Evolutionary conservation across 2,797 vertebrate genomes (phyloP).

Genomic region (Pogoniulus pusillus): DNA sequence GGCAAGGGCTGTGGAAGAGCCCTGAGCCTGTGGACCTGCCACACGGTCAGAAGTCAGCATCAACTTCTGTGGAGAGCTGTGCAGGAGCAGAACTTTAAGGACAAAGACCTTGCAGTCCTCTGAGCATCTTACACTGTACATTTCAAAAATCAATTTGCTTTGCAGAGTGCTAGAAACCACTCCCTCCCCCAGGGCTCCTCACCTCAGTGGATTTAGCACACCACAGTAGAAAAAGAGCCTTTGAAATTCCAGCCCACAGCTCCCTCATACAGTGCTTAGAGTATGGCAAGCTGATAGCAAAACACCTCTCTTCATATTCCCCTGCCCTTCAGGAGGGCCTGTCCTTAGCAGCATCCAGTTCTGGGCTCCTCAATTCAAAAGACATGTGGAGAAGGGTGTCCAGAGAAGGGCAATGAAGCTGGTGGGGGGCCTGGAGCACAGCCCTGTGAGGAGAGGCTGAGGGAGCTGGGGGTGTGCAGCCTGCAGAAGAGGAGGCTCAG

Average conservation of each 20-base stretch:
- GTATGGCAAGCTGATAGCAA: neutral
- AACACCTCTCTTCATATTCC: neutral
- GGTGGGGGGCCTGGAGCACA: too few species aligned
- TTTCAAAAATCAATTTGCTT: neutral
- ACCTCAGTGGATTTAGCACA: neutral
- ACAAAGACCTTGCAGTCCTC: neutral
- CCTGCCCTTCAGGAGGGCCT: neutral
- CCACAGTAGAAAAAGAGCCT: neutral
- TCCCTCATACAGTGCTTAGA: neutral
- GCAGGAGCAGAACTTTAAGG: rapidly evolving
- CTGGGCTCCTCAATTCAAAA: too few species aligned
- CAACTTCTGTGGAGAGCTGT: neutral
- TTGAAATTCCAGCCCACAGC: neutral
- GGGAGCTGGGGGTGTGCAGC: too few species aligned
- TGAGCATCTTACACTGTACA: neutral
- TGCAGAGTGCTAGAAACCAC: neutral
- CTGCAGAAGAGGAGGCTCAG: too few species aligned
- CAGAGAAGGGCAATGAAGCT: too few species aligned
- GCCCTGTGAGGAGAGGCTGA: too few species aligned
- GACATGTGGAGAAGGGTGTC: too few species aligned
- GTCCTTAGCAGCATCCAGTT: too few species aligned
- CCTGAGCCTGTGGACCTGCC: neutral
- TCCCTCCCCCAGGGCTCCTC: neutral
- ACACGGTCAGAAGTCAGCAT: neutral
- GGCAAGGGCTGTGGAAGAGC: neutral